These are phyloP conservation scores for Ennomos fuscantarius DNA, from an alignment of 2,888 invertebrate species.

Conservation along the genomic window DNA sequence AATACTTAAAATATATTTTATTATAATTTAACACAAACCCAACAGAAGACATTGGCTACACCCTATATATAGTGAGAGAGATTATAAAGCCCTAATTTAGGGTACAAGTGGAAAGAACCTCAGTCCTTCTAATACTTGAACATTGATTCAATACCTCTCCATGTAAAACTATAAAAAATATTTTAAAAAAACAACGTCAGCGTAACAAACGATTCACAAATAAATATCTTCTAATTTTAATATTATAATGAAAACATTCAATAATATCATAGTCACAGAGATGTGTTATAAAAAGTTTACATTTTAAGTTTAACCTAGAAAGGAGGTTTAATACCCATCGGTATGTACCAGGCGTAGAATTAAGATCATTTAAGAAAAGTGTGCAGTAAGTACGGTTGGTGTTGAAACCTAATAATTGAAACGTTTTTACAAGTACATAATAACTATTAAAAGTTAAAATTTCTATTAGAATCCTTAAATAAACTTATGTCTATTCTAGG, in stretches of 20 bases:
- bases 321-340: too few relatives aligned
- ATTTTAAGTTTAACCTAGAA: too few relatives aligned
- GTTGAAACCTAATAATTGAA: too few relatives aligned
- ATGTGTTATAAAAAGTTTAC: too few relatives aligned
- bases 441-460: too few relatives aligned
- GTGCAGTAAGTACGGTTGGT: too few relatives aligned
- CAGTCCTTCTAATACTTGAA: conserved; percentile 82
- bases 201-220: conserved; percentile 13
- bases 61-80: conserved; percentile 74
- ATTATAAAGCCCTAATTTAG: conserved; percentile 84
- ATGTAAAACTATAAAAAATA: conserved; percentile 34
- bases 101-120: conserved; percentile 83
- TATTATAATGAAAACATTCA: conserved; percentile 8
- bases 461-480: too few relatives aligned
- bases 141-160: conserved; percentile 55
- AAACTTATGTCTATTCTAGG: too few relatives aligned
- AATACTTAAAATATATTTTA: conserved; percentile 78
- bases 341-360: not conserved
- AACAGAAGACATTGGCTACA: conserved; percentile 81
- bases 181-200: conserved; percentile 43
- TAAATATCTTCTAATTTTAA: conserved; percentile 15
- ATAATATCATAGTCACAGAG: not conserved
- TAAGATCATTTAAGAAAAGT: not conserved
- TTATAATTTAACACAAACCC: conserved; percentile 84
- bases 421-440: too few relatives aligned